A percentile compares a stretch with the other conserved stretches of the same genome.
phyloP scores from a whole-genome alignment of 2,113 vertebrate genomes.

The Onychostruthus taczanowskii region DNA sequence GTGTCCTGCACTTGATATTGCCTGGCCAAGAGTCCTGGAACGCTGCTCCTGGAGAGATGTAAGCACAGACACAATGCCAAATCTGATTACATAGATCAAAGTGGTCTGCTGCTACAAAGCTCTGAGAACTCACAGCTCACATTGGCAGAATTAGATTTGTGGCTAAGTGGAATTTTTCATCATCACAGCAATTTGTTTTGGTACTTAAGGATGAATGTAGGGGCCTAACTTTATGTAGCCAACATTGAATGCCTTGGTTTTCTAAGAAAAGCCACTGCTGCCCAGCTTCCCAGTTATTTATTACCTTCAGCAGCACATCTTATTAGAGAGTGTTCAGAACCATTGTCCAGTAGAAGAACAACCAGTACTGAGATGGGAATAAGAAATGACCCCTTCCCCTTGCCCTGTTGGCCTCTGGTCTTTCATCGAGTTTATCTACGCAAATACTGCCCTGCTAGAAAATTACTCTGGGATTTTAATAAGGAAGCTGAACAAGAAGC shows the following conservation, averaged over 20 bases:
- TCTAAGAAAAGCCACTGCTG: neutral
- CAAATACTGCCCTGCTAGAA: constrained; percentile 45
- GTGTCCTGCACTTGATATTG: neutral
- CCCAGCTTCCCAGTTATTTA: neutral
- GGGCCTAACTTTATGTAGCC: neutral
- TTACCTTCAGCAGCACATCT: neutral
- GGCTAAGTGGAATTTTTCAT: constrained; percentile 38
- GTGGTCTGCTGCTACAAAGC: neutral
- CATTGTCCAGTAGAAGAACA: neutral
- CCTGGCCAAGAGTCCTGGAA: neutral
- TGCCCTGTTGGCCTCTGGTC: neutral
- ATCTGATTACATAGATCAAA: constrained; percentile 44
- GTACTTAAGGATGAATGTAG: neutral
- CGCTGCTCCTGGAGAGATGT: neutral
- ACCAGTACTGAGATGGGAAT: neutral
- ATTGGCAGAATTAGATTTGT: constrained; percentile 25
- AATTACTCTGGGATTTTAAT: constrained; percentile 9
- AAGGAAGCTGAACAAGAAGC: constrained; percentile 30
- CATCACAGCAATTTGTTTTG: constrained; percentile 9
- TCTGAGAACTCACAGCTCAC: neutral
- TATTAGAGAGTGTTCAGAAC: neutral
- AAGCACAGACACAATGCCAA: constrained; percentile 7
- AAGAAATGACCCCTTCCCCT: neutral
- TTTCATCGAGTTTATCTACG: neutral
- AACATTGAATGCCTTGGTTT: neutral